These are phyloP conservation scores for Stigmatopora nigra DNA, from an alignment of 2,113 vertebrate species.

Conservation along the genomic window DNA sequence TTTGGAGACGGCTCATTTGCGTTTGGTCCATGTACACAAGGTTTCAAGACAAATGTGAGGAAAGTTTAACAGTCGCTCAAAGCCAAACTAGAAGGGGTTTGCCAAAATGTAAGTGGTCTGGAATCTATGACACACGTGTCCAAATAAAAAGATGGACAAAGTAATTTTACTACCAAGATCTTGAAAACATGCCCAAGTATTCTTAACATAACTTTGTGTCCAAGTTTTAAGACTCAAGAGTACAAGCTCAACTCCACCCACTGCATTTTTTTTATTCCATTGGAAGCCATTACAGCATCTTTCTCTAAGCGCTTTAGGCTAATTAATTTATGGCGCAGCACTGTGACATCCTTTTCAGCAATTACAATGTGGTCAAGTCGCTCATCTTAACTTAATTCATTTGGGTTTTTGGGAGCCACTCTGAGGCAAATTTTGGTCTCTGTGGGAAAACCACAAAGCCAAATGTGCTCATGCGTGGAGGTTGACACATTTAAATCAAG, in stretches of 20 bases:
- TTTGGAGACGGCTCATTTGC: background rate
- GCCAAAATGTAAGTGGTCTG: too few relatives aligned
- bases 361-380: slow-evolving; percentile 40
- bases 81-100: too few relatives aligned
- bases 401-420: slow-evolving; percentile 17
- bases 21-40: background rate
- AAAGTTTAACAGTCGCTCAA: background rate
- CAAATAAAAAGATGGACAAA: too few relatives aligned
- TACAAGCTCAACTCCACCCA: slow-evolving; percentile 30
- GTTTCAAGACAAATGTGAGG: background rate
- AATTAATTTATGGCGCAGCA: slow-evolving; percentile 52
- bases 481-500: background rate
- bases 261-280: slow-evolving; percentile 20
- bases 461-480: background rate
- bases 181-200: too few relatives aligned
- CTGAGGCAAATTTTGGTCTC: slow-evolving; percentile 1
- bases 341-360: slow-evolving; percentile 49
- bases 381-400: slow-evolving; percentile 33
- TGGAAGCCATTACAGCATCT: slow-evolving; percentile 42
- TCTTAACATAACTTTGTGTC: slow-evolving; percentile 21
- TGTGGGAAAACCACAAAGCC: background rate
- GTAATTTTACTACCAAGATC: too few relatives aligned
- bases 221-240: slow-evolving; percentile 9
- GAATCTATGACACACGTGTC: too few relatives aligned
- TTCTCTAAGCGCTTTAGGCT: slow-evolving; percentile 51